phyloP scores from a whole-genome alignment of 2,797 vertebrate genomes.

The Ptychadena robeensis region DNA sequence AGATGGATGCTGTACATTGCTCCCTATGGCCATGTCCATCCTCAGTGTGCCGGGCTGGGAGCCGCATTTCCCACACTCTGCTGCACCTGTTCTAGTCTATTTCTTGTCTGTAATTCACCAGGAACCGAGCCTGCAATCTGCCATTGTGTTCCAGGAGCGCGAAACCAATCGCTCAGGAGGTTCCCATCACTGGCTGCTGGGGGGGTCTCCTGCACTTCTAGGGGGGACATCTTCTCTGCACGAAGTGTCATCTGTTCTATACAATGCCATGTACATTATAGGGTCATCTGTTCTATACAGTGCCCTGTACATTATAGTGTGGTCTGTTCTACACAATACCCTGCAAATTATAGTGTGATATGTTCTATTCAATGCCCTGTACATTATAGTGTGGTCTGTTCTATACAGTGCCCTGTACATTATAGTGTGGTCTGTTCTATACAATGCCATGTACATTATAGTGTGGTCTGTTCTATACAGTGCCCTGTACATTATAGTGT shows the following conservation, averaged over 20 bases:
- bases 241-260: background rate
- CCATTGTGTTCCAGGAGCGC: conserved; percentile 11
- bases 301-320: too few species aligned
- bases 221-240: background rate
- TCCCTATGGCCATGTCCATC: background rate
- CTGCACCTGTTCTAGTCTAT: conserved; percentile 56
- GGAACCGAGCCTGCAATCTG: background rate
- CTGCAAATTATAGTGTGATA: background rate
- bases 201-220: background rate
- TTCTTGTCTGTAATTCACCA: background rate
- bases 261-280: background rate
- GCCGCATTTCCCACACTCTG: conserved; percentile 31
- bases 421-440: too few species aligned
- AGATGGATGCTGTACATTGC: background rate
- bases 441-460: too few species aligned
- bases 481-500: too few species aligned
- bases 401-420: too few species aligned
- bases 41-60: background rate
- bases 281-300: background rate
- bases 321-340: too few species aligned
- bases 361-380: too few species aligned
- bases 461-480: too few species aligned
- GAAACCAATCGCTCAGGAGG: background rate
- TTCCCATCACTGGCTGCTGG: background rate
- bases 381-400: too few species aligned